Conservation (phyloP, 1,140 invertebrate genomes). For the Polypedilum vanderplanki region DNA sequence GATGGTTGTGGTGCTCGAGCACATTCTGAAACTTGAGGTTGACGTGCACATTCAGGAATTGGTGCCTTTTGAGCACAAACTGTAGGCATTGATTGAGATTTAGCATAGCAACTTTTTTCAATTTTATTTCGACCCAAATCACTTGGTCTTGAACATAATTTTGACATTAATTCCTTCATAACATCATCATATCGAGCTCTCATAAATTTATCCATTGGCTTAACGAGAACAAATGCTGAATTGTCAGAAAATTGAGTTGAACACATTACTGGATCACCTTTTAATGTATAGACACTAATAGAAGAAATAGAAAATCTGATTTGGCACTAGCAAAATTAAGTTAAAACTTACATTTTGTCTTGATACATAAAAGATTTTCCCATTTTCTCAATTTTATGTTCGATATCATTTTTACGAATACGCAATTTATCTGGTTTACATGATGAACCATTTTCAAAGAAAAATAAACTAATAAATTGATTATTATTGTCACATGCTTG, state of each 20-base stretch:
- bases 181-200: not conserved
- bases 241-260: not conserved
- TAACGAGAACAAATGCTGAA: not conserved
- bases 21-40: too few species aligned
- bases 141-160: too few species aligned
- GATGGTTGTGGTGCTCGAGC: too few species aligned
- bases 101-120: too few species aligned
- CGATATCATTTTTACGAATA: not conserved
- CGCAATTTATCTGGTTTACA: not conserved
- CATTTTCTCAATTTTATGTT: not conserved
- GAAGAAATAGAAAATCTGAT: not conserved
- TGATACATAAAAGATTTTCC: not conserved
- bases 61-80: too few species aligned
- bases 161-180: too few species aligned
- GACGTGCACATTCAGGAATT: too few species aligned
- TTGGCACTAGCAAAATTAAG: not conserved
- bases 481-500: not conserved
- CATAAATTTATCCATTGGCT: not conserved
- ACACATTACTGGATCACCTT: not conserved
- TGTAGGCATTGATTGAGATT: too few species aligned
- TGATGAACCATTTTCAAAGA: not conserved
- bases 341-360: not conserved
- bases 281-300: not conserved
- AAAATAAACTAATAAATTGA: not conserved
- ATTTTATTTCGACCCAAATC: too few species aligned